Percentiles rank a stretch among this genome's conserved stretches.
phyloP scores from a whole-genome alignment of 30 jellyfish, hydroid and myxozoan genomes.

The Cassiopea xamachana region DNA sequence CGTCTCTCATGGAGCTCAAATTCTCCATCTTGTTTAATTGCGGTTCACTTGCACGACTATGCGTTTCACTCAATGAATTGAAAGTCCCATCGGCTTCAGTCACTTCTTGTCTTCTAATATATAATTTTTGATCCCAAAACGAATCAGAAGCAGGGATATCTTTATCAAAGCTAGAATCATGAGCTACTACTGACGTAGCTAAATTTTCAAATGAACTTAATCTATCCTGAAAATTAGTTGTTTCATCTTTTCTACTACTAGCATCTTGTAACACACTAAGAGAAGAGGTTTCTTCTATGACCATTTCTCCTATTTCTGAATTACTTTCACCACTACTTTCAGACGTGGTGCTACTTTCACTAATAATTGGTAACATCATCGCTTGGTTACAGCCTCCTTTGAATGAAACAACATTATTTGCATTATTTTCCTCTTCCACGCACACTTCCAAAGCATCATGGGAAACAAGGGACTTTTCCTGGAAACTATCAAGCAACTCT shows the following conservation, averaged over 20 bases:
- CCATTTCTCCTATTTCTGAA: not conserved
- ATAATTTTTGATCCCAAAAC: not conserved
- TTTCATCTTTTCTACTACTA: not conserved
- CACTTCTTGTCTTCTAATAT: not conserved
- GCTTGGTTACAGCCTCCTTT: slow-evolving; percentile 15
- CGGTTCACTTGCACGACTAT: not conserved
- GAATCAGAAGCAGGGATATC: not conserved
- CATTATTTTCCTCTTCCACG: slow-evolving; percentile 4
- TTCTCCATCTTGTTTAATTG: not conserved
- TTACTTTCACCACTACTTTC: slow-evolving; percentile 4
- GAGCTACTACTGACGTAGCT: not conserved
- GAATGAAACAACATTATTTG: not conserved
- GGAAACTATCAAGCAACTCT: slow-evolving; percentile 17
- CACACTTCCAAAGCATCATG: not conserved
- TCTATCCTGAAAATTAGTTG: not conserved
- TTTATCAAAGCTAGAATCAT: not conserved
- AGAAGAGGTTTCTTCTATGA: not conserved
- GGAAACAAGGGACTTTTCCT: slow-evolving; percentile 5
- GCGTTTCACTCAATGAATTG: not conserved
- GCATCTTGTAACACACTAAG: not conserved
- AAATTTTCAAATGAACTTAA: not conserved
- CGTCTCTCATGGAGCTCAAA: not conserved
- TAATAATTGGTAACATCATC: slow-evolving; percentile 59
- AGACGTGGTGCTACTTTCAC: slow-evolving; percentile 29
- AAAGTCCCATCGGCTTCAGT: not conserved